phyloP scores from a whole-genome alignment of 2,113 vertebrate genomes.

The Nettapus auritus region DNA sequence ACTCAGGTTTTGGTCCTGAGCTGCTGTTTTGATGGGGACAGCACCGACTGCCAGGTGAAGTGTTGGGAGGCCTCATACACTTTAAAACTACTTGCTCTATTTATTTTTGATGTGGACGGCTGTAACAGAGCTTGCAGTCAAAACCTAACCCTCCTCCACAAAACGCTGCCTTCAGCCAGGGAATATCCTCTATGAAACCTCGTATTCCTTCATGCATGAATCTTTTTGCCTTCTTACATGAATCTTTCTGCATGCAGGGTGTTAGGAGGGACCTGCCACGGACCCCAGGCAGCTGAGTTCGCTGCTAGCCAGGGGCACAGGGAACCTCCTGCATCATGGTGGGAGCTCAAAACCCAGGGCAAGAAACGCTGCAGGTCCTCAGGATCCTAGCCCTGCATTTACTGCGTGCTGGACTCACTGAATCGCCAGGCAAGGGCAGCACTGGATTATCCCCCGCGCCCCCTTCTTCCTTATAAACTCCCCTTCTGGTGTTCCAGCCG shows the following conservation, averaged over 20 bases:
- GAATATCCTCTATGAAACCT: background rate
- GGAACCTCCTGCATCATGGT: background rate
- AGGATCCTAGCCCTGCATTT: background rate
- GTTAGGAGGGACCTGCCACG: background rate
- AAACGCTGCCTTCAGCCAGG: background rate
- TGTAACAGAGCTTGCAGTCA: background rate
- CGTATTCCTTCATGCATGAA: background rate
- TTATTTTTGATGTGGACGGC: background rate
- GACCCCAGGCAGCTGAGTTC: background rate
- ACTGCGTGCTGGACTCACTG: background rate
- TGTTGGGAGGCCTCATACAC: background rate
- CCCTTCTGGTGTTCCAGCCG: slow-evolving; percentile 59
- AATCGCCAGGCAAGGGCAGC: background rate
- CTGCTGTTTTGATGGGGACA: background rate
- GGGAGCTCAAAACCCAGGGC: background rate
- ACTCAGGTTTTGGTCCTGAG: background rate
- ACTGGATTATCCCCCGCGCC: background rate
- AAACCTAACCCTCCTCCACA: background rate
- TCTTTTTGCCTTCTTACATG: background rate
- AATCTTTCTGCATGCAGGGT: background rate
- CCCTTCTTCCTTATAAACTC: slow-evolving; percentile 32
- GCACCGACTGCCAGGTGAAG: fast-evolving
- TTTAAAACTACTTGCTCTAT: background rate
- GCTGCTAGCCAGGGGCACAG: fast-evolving
- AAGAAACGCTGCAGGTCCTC: background rate